Base-by-base conservation (phyloP, 2,797 vertebrate genomes). In the Clamator glandarius region DNA sequence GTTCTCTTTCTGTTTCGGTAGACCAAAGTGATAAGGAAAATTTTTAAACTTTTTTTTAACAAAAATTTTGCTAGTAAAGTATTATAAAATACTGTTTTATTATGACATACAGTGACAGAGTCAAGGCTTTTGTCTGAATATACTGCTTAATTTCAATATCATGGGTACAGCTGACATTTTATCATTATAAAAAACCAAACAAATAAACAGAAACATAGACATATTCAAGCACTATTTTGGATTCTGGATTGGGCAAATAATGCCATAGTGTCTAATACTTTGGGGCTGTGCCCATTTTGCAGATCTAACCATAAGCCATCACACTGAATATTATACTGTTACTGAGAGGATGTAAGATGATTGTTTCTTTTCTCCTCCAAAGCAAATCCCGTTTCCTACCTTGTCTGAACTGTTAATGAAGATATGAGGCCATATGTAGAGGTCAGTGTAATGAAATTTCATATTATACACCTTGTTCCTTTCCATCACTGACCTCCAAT, bases 41-140 rank as follows among this genome's bases (percentile, higher is more conserved):
- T 48, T 41, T 87, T 63, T 80, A 44, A 18, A 64, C 42, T 7
- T 41, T 9, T 69, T 69, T 28, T 2, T 5, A 74, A 41, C 23
- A 48, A 73, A 54, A 17, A 35, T 5, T 20, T 84, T 4, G 2
- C 6, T 72, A 61, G 26, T 44, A 41, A 0, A 28, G 4, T 51
- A 23, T 64, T 61, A 46, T 5, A 50, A 77, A 66, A 67, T 52
- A 54, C 3, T 42, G 12, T 21, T 63, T 52, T 58, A 23, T 51
- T 7, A 41, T 7, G 31, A 57, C 8, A 55, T 1, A 2, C 0
- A 1, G 11, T 23, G 6, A 83, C 6, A 67, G 3, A 70, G 50
- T 4, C 14, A 67, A 75, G 19, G 7, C 2, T 79, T 83, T 72
- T 42, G 21, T 73, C 36, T 64, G 31, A 84, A 48, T 12, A 21